Percentiles rank a stretch among this genome's conserved stretches.
Conservation (phyloP, 2,113 vertebrate species). For the Etheostoma cragini region DNA sequence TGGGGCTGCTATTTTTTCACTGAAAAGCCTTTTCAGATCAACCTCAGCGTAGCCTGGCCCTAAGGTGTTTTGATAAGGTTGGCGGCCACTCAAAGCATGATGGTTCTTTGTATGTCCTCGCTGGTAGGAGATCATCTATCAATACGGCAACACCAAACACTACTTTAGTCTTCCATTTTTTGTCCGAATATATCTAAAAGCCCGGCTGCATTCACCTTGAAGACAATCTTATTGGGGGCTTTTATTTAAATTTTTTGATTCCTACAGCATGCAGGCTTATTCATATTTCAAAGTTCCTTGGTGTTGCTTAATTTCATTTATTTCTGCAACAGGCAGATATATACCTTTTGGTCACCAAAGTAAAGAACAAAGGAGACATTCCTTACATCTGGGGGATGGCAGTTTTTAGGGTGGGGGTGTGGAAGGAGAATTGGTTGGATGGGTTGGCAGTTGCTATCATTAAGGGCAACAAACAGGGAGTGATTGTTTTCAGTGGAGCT, state of each 20-base stretch:
- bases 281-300: conserved; percentile 12
- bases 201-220: conserved; percentile 19
- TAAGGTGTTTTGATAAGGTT: conserved; percentile 51
- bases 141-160: not conserved
- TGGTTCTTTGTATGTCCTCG: conserved; percentile 20
- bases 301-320: not conserved
- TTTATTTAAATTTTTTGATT: not conserved
- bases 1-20: conserved; percentile 38
- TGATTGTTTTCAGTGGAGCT: conserved; percentile 38
- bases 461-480: conserved; percentile 31
- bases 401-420: not conserved
- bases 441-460: conserved; percentile 16
- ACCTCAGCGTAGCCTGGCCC: conserved; percentile 12
- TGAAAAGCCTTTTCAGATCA: conserved; percentile 40
- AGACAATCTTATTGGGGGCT: not conserved
- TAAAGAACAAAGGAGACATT: conserved; percentile 31
- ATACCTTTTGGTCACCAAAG: not conserved
- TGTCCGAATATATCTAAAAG: not conserved
- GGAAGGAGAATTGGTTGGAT: not conserved
- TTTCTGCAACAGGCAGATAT: too few species aligned
- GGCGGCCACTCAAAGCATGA: conserved; percentile 23
- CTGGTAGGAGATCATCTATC: conserved; percentile 9
- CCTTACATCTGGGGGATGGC: conserved; percentile 1
- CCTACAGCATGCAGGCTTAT: conserved; percentile 17
- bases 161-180: not conserved